Base-by-base conservation (phyloP, 2,113 vertebrate species). In the Tachuris rubrigastra region DNA sequence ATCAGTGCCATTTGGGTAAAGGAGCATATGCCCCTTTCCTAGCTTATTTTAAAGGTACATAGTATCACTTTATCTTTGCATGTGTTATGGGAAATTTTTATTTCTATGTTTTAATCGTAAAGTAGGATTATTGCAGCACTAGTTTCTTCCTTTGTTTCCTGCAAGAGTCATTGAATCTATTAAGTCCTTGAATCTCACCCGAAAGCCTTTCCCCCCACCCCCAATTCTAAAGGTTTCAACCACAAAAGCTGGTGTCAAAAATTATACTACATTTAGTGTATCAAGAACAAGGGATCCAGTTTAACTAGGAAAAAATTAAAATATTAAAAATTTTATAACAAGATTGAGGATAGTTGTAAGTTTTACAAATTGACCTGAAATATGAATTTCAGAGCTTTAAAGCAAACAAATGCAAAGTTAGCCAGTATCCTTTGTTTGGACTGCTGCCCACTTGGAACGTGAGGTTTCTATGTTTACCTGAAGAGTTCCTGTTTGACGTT, bases 1-100 rank as follows among this genome's bases (percentile, higher is more conserved):
- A 91, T 93, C 72, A 60, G 37, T 66, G 47, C 76, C 92, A 65
- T 83, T 66, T 96, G 92, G 52, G 49, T 92, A 63, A 63, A 89
- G 44, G 37, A 83, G 23, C 24, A 5, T 46, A 31, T 80, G n/a
- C 2, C 5, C 44, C 52, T 49, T 89, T 76, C 12, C 37, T 91
- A 46, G 27, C 31, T 77, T 44, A 3, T 72, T 92, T 88, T 93
- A 79, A 77, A 90, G 71, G 35, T 52, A 8, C 20, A 28, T 19
- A 55, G 52, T n/a, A 24, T 52, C 19, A 73, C n/a, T 94, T 90
- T 41, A 46, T 58, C n/a, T 15, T 81, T 78, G 33, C 12, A 22
- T 31, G 22, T 49, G 4, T 73, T 69, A 56, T 23, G 31, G 59
- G 30, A 90, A 53, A 23, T 27, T 71, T 85, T 86, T 78, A 75